phyloP scores from a whole-genome alignment of 2,113 vertebrate genomes.

The Benthochromis sp. region DNA sequence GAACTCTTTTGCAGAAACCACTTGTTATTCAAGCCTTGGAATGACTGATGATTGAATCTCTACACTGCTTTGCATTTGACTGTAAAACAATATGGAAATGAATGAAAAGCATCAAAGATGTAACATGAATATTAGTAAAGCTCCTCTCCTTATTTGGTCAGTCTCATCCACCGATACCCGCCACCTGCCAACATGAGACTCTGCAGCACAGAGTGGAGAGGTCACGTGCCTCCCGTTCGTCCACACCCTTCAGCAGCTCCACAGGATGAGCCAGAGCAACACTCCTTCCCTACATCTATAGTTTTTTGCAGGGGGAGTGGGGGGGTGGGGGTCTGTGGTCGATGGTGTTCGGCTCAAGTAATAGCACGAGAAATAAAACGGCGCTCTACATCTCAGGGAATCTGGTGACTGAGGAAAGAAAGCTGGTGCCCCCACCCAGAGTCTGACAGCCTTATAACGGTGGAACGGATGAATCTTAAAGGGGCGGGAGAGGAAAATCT shows the following conservation, averaged over 20 bases:
- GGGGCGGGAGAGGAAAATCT: constrained; percentile 38
- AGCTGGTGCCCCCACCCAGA: constrained; percentile 63
- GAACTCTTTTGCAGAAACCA: constrained; percentile 71
- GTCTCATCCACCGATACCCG: constrained; percentile 17
- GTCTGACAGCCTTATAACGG: constrained; percentile 62
- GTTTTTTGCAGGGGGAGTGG: background rate
- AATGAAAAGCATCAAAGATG: constrained; percentile 55
- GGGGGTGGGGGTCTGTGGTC: background rate
- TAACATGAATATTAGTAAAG: constrained; percentile 47
- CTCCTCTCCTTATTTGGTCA: constrained; percentile 45
- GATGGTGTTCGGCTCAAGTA: constrained; percentile 47
- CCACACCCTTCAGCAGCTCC: constrained; percentile 28
- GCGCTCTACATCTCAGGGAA: constrained; percentile 79
- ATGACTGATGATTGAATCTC: constrained; percentile 65
- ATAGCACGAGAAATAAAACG: constrained; percentile 55
- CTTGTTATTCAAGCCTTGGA: constrained; percentile 70
- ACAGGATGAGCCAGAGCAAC: background rate
- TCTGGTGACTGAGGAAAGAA: constrained; percentile 68
- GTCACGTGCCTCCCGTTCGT: background rate
- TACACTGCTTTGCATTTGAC: constrained; percentile 74
- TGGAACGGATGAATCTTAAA: constrained; percentile 52
- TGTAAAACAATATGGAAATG: constrained; percentile 53
- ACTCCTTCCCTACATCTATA: background rate
- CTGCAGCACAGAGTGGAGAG: background rate
- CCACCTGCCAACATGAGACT: constrained; percentile 38